Evolutionary conservation across 2,113 vertebrate genomes (phyloP).

Genomic region (Vulpes ferrilata): DNA sequence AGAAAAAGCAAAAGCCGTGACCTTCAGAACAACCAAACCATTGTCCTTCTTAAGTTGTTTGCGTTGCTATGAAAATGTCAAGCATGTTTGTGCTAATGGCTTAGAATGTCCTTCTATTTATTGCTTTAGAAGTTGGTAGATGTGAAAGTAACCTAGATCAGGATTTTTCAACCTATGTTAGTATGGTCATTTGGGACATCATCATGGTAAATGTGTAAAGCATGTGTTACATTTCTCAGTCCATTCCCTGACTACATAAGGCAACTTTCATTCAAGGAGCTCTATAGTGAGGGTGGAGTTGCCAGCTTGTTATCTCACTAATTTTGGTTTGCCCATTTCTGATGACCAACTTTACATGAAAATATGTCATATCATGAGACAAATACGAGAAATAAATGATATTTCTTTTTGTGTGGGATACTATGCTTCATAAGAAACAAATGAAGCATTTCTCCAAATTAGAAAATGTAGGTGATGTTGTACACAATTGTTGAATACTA

Average conservation of each 20-base stretch:
- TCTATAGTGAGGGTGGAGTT: background rate
- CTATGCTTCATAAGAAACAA: background rate
- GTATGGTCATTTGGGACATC: background rate
- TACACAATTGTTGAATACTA: too few species aligned
- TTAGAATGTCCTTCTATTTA: background rate
- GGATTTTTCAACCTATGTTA: background rate
- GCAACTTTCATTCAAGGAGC: background rate
- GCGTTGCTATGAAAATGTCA: background rate
- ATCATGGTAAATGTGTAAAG: background rate
- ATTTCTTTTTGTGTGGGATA: background rate
- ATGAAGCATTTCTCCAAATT: background rate
- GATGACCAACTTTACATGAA: conserved; percentile 1
- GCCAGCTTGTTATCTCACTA: conserved; percentile 1
- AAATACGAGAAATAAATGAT: background rate
- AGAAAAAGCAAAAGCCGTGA: background rate
- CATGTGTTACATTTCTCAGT: background rate
- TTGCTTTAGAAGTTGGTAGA: background rate
- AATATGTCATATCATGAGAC: background rate
- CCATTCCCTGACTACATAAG: background rate
- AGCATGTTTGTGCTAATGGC: background rate
- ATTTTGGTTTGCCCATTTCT: conserved; percentile 38
- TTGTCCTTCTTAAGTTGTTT: background rate
- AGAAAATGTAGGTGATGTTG: background rate
- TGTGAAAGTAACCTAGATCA: background rate
- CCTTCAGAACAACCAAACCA: background rate